Percentiles rank a stretch among this genome's conserved stretches.
These are phyloP conservation scores for Dryobotodes eremita DNA, from an alignment of 2,888 invertebrate species.

Conservation along the genomic window DNA sequence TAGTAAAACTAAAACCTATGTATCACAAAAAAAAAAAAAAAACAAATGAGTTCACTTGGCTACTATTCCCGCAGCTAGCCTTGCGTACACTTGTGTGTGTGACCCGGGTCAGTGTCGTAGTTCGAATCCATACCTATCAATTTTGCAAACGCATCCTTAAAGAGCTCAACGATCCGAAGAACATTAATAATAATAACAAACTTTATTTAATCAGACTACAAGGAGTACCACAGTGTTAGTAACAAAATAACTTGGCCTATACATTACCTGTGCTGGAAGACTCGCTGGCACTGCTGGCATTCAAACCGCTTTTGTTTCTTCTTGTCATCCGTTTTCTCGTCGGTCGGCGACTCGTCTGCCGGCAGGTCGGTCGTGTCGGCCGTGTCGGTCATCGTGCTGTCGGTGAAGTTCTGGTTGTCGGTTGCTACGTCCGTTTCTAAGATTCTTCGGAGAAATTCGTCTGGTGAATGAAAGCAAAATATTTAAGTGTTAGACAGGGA, in stretches of 20 bases:
- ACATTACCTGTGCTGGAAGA: conserved; percentile 92
- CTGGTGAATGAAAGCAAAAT: conserved; percentile 66
- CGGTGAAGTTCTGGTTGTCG: conserved; percentile 67
- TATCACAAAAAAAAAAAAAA: no score
- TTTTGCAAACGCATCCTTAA: background rate
- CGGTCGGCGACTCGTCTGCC: conserved; percentile 20
- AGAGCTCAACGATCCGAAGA: background rate
- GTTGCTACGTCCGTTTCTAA: conserved; percentile 80
- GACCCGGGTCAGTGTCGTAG: no score
- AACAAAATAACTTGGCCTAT: background rate
- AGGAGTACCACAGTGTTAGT: background rate
- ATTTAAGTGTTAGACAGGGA: background rate
- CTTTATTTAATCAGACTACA: background rate
- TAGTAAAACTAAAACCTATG: no score
- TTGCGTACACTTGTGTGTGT: no score
- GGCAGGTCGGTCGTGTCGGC: conserved; percentile 34
- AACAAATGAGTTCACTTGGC: no score
- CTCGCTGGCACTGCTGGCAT: conserved; percentile 93
- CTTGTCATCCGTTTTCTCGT: conserved; percentile 54
- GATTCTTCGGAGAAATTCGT: conserved; percentile 85
- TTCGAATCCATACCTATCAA: no score
- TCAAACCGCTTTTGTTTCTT: conserved; percentile 82
- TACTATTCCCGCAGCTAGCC: no score
- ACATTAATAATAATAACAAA: background rate
- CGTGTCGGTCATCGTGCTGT: conserved; percentile 69